A percentile compares a stretch with the other conserved stretches of the same genome.
These are phyloP conservation scores for Ammodytes marinus DNA, from an alignment of 2,113 vertebrate genomes.

Conservation along the genomic window DNA sequence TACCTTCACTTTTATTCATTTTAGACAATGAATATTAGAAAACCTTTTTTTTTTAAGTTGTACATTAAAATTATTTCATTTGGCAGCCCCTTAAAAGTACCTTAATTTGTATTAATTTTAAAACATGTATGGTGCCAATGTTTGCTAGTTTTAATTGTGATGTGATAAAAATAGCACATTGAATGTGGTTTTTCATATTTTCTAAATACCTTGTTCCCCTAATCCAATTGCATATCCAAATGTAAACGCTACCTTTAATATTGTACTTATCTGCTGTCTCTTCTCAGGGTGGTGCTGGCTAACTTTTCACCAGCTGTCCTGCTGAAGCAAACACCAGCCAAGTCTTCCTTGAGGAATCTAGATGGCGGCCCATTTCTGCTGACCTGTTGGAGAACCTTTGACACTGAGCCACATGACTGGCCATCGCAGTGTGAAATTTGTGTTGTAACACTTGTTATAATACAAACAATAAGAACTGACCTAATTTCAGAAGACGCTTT, in stretches of 20 bases:
- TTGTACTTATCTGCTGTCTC: slow-evolving; percentile 46
- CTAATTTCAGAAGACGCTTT: slow-evolving; percentile 35
- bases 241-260: slow-evolving; percentile 19
- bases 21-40: neutral
- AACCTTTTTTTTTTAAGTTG: too few relatives aligned
- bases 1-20: slow-evolving; percentile 7
- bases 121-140: neutral
- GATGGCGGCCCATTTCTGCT: slow-evolving; percentile 30
- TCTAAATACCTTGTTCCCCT: neutral
- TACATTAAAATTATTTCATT: slow-evolving; percentile 14
- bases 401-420: slow-evolving; percentile 33
- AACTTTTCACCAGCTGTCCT: slow-evolving; percentile 26
- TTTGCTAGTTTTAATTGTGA: neutral
- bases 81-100: neutral
- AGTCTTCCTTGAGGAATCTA: slow-evolving; percentile 30
- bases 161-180: neutral
- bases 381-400: slow-evolving; percentile 48
- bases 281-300: slow-evolving; percentile 53
- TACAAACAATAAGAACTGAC: slow-evolving; percentile 39
- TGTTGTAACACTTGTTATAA: slow-evolving; percentile 38
- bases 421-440: slow-evolving; percentile 29
- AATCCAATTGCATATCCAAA: slow-evolving; percentile 1
- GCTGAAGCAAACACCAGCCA: slow-evolving; percentile 44
- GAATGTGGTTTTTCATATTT: neutral
- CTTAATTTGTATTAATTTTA: slow-evolving; percentile 16